These are phyloP conservation scores for Channallabes apus DNA, from an alignment of 2,797 vertebrate genomes.

Conservation along the genomic window DNA sequence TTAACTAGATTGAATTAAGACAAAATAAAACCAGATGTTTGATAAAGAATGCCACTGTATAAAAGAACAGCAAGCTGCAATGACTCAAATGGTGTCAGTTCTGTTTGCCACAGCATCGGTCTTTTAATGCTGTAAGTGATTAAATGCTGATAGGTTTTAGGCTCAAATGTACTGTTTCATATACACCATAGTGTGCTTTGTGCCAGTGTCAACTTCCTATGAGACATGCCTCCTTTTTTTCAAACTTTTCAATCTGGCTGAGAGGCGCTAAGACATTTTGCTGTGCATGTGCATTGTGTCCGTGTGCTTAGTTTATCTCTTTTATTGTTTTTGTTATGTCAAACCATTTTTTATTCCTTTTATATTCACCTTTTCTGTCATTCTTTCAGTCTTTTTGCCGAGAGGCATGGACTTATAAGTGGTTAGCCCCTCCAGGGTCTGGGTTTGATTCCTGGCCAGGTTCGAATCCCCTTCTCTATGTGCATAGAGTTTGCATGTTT, in stretches of 20 bases:
- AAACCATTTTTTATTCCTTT: not conserved
- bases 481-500: too few relatives aligned
- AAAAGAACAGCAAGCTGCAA: not conserved
- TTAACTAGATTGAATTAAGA: not conserved
- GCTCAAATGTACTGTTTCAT: not conserved
- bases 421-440: too few relatives aligned
- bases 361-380: not conserved
- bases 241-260: not conserved
- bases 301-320: not conserved
- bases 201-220: not conserved
- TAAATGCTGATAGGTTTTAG: not conserved
- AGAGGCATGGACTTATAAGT: too few relatives aligned
- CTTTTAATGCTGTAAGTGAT: not conserved
- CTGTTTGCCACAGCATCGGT: not conserved
- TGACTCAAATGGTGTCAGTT: too few relatives aligned
- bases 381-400: not conserved
- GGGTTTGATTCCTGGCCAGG: too few relatives aligned
- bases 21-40: not conserved
- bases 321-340: not conserved
- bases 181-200: not conserved
- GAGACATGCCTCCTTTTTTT: not conserved
- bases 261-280: not conserved
- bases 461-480: too few relatives aligned
- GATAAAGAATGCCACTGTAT: not conserved
- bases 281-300: not conserved